phyloP scores from a whole-genome alignment of 2,797 vertebrate genomes.

The Lophotriccus pileatus region DNA sequence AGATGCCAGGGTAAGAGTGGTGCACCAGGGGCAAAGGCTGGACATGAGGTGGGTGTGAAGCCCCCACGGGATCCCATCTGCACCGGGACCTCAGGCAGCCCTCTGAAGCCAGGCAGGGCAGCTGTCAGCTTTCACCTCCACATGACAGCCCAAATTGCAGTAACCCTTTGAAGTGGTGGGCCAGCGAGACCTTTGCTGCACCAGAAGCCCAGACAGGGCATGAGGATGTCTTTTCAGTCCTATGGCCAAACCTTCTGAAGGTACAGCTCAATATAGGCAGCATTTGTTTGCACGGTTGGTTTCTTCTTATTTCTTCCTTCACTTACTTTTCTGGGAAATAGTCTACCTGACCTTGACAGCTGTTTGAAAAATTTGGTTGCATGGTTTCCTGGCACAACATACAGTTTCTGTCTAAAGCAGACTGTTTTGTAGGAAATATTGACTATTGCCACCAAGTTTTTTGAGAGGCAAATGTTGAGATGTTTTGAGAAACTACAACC shows the following conservation, averaged over 20 bases:
- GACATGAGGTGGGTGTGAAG: rapidly evolving
- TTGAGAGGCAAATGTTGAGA: background rate
- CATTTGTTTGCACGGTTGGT: background rate
- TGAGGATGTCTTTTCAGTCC: background rate
- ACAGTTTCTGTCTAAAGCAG: background rate
- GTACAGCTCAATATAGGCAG: background rate
- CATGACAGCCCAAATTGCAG: background rate
- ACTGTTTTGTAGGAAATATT: background rate
- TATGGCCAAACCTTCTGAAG: background rate
- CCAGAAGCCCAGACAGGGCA: background rate
- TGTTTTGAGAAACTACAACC: background rate
- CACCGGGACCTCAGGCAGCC: rapidly evolving
- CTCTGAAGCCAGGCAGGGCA: background rate
- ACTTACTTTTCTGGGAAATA: background rate
- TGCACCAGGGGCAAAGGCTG: rapidly evolving
- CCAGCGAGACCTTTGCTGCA: background rate
- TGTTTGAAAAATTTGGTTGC: constrained; percentile 21
- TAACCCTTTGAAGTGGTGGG: background rate
- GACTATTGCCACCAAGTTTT: background rate
- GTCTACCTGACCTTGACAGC: constrained; percentile 25
- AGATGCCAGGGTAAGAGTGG: background rate
- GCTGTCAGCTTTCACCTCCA: background rate
- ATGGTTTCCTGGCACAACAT: background rate
- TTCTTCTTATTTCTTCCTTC: background rate
- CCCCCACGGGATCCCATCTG: background rate